Evolutionary conservation across 37 sponge, comb jelly and placozoan genomes (phyloP).

Genomic region (Halisarca cf. caerulea): DNA sequence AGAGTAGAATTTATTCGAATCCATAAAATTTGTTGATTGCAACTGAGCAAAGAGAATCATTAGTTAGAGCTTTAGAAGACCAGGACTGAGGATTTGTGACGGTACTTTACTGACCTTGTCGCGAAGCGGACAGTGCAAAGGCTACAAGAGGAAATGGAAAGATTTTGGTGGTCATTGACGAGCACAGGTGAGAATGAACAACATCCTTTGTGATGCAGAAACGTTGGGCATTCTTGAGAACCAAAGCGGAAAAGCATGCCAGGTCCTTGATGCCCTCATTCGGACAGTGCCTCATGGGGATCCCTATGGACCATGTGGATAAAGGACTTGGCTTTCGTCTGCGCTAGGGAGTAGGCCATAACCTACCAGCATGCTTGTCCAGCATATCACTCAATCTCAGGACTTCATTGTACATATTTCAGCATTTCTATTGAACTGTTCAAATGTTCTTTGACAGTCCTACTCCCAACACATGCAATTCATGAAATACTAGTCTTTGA

Average conservation of each 20-base stretch:
- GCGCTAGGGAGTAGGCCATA: conserved; percentile 5
- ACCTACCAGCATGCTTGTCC: no score
- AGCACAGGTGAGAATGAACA: neutral
- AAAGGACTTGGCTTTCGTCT: conserved; percentile 6
- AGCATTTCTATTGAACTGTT: no score
- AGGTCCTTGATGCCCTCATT: neutral
- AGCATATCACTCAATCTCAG: no score
- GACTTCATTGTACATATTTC: no score
- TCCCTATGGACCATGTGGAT: neutral
- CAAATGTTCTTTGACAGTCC: no score
- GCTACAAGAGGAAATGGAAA: neutral
- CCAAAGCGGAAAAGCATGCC: neutral
- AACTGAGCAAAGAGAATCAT: neutral
- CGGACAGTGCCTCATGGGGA: neutral
- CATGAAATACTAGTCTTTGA: no score
- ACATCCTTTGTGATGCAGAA: neutral
- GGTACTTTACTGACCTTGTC: neutral
- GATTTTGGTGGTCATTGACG: neutral
- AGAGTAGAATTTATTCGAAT: neutral
- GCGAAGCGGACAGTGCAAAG: no score
- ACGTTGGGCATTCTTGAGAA: neutral
- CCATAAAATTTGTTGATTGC: neutral
- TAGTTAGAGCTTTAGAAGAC: neutral
- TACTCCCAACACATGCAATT: no score
- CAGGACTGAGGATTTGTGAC: neutral